These are phyloP conservation scores for Hydropsyche tenuis DNA, from an alignment of 1,140 invertebrate genomes.

Conservation along the genomic window DNA sequence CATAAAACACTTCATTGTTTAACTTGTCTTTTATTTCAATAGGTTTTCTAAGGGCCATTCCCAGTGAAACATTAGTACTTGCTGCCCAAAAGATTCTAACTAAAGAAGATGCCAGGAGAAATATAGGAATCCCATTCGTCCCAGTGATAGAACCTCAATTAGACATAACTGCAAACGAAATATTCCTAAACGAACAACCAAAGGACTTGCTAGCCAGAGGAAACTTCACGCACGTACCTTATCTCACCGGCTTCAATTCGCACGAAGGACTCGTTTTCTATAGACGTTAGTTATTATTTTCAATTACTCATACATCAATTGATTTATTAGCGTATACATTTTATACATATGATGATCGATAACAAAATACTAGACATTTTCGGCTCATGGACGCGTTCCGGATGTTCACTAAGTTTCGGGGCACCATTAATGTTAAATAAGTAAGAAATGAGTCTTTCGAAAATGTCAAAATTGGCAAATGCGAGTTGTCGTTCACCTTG, in stretches of 20 bases:
- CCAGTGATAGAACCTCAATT: conserved; percentile 58
- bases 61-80: conserved; percentile 59
- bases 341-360: too few relatives aligned
- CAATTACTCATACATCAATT: neutral
- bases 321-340: conserved; percentile 4
- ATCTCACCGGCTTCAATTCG: conserved; percentile 65
- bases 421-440: too few relatives aligned
- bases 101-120: conserved; percentile 60
- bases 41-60: conserved; percentile 60
- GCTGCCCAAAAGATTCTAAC: conserved; percentile 58
- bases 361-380: too few relatives aligned
- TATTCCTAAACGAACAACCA: conserved; percentile 66
- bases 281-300: conserved; percentile 58
- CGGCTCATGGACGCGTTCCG: too few relatives aligned
- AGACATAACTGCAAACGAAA: conserved; percentile 52
- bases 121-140: conserved; percentile 63
- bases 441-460: too few relatives aligned
- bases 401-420: too few relatives aligned
- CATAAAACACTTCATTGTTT: too few relatives aligned
- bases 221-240: conserved; percentile 61
- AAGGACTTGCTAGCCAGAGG: conserved; percentile 60
- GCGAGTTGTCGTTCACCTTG: too few relatives aligned
- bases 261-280: conserved; percentile 65
- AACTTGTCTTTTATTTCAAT: neutral
- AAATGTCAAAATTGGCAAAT: too few relatives aligned